phyloP scores from a whole-genome alignment of 1,140 invertebrate species.

The Bradynema listronoti region DNA sequence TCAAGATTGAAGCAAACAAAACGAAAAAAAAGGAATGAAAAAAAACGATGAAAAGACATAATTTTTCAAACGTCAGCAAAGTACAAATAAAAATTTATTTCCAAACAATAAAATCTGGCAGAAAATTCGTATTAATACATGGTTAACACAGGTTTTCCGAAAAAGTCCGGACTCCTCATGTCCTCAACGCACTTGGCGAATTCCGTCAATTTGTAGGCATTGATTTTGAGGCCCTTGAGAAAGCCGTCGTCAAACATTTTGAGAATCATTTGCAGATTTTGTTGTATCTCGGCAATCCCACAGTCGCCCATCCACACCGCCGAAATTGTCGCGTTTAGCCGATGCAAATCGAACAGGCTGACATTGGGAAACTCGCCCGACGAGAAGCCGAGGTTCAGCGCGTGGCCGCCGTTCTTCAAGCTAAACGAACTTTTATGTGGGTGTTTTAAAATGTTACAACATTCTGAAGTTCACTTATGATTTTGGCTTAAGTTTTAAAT shows the following conservation, averaged over 20 bases:
- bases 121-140: conserved; percentile 25
- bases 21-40: no score
- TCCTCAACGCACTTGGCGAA: conserved; percentile 32
- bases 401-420: conserved; percentile 30
- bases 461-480: no score
- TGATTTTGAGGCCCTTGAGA: conserved; percentile 18
- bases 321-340: conserved; percentile 27
- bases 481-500: no score
- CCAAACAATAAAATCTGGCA: neutral
- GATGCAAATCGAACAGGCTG: conserved; percentile 30
- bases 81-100: no score
- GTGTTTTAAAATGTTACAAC: neutral
- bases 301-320: conserved; percentile 29
- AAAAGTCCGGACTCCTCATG: conserved; percentile 13
- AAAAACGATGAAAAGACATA: no score
- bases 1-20: no score
- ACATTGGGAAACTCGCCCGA: conserved; percentile 26
- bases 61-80: no score
- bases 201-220: conserved; percentile 29
- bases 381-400: conserved; percentile 33
- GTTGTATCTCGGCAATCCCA: conserved; percentile 21
- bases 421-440: conserved; percentile 13
- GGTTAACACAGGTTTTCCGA: conserved; percentile 30
- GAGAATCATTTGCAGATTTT: conserved; percentile 24
- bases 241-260: conserved; percentile 33